A percentile compares a stretch with the other conserved stretches of the same genome.
phyloP scores from a whole-genome alignment of 2,888 invertebrate species.

The Aproaerema taeniolella region DNA sequence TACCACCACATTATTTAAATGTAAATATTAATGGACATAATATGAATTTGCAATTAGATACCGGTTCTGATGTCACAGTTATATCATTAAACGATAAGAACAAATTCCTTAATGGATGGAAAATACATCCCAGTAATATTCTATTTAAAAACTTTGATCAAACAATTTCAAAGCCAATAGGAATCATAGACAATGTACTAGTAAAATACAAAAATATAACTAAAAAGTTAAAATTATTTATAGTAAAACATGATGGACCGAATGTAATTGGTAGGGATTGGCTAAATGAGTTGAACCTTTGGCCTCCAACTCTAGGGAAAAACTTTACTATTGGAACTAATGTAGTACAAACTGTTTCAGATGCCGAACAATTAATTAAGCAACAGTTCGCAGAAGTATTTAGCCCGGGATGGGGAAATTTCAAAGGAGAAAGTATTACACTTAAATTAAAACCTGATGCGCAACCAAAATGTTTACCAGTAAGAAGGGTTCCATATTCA shows the following conservation, averaged over 20 bases:
- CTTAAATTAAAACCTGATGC: conserved; percentile 5
- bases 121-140: no score
- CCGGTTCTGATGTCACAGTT: no score
- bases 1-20: no score
- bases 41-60: no score
- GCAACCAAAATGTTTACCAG: conserved; percentile 11
- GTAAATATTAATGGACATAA: no score
- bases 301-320: conserved; percentile 7
- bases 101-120: no score
- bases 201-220: no score
- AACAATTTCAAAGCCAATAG: no score
- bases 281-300: conserved; percentile 7
- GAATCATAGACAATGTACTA: no score
- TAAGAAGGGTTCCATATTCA: conserved; percentile 20
- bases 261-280: conserved; percentile 4
- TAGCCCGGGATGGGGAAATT: conserved; percentile 17
- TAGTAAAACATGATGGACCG: neutral
- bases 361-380: conserved; percentile 5
- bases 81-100: no score
- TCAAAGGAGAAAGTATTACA: conserved; percentile 11
- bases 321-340: neutral
- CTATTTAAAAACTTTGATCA: no score
- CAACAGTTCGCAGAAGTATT: conserved; percentile 14
- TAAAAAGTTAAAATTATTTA: no score
- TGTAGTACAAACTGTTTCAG: conserved; percentile 6